phyloP scores from a whole-genome alignment of 2,888 invertebrate genomes.

The Microchrysa polita region DNA sequence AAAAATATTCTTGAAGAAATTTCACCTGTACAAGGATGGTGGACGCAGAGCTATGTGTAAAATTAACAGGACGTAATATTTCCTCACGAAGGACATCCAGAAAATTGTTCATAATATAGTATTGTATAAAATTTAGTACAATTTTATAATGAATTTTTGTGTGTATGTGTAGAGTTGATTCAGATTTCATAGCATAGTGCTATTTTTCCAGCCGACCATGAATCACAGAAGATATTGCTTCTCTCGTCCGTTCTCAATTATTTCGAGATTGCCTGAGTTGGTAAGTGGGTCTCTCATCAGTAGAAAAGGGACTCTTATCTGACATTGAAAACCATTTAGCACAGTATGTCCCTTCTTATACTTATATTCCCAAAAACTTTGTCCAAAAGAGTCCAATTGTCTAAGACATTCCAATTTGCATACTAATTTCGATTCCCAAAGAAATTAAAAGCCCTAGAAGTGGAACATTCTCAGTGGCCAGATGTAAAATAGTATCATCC shows the following conservation, averaged over 20 bases:
- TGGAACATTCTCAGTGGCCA: slow-evolving; percentile 29
- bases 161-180: no score
- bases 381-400: slow-evolving; percentile 5
- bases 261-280: background rate
- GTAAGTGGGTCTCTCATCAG: slow-evolving; percentile 26
- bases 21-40: no score
- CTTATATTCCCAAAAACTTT: no score
- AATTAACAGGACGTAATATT: no score
- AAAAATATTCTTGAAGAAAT: no score
- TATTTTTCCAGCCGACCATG: background rate
- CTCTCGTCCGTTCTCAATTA: background rate
- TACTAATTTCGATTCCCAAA: slow-evolving; percentile 38
- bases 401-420: slow-evolving; percentile 43
- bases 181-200: background rate
- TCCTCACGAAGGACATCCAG: no score
- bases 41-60: no score
- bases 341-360: background rate
- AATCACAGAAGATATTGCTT: no score
- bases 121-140: no score
- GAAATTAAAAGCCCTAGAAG: slow-evolving; percentile 30
- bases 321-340: slow-evolving; percentile 27
- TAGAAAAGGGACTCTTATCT: slow-evolving; percentile 16
- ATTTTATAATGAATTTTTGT: no score
- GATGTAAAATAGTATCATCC: background rate
- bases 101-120: no score